These are phyloP conservation scores for Drosophila multiciliata DNA, from an alignment of 2,888 invertebrate species.

Conservation along the genomic window DNA sequence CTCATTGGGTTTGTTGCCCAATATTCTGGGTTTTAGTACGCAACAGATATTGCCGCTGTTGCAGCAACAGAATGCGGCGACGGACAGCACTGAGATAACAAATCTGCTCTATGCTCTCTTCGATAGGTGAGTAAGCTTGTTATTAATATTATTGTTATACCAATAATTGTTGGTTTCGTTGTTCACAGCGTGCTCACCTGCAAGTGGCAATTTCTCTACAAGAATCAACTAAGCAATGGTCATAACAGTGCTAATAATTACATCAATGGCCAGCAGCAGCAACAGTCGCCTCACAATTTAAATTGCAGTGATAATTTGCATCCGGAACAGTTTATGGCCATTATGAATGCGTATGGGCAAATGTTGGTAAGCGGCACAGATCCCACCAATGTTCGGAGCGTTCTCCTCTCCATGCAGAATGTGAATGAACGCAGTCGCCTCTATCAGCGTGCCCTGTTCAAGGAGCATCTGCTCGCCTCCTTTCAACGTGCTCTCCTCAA, in stretches of 20 bases:
- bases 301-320: slow-evolving; percentile 85
- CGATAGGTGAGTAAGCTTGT: slow-evolving; percentile 77
- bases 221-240: slow-evolving; percentile 86
- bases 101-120: slow-evolving; percentile 82
- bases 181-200: slow-evolving; percentile 88
- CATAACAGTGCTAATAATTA: slow-evolving; percentile 60
- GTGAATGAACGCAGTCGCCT: slow-evolving; percentile 91
- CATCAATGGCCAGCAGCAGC: slow-evolving; percentile 45
- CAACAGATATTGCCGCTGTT: slow-evolving; percentile 88
- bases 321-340: slow-evolving; percentile 88
- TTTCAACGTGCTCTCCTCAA: slow-evolving; percentile 84
- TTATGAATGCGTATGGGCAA: slow-evolving; percentile 92
- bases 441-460: slow-evolving; percentile 86
- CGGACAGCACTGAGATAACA: slow-evolving; percentile 82
- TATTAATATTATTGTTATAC: neutral
- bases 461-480: slow-evolving; percentile 82
- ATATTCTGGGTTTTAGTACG: slow-evolving; percentile 88
- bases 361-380: slow-evolving; percentile 88
- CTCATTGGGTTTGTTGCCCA: slow-evolving; percentile 88
- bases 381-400: slow-evolving; percentile 90
- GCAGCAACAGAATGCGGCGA: slow-evolving; percentile 67
- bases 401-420: slow-evolving; percentile 90
- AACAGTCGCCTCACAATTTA: slow-evolving; percentile 37
- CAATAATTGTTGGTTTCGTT: neutral
- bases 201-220: slow-evolving; percentile 93